Evolutionary conservation across 1,140 invertebrate species (phyloP), one percentile per base, ranked within the genome.

Genomic region (Tribolium castaneum): DNA sequence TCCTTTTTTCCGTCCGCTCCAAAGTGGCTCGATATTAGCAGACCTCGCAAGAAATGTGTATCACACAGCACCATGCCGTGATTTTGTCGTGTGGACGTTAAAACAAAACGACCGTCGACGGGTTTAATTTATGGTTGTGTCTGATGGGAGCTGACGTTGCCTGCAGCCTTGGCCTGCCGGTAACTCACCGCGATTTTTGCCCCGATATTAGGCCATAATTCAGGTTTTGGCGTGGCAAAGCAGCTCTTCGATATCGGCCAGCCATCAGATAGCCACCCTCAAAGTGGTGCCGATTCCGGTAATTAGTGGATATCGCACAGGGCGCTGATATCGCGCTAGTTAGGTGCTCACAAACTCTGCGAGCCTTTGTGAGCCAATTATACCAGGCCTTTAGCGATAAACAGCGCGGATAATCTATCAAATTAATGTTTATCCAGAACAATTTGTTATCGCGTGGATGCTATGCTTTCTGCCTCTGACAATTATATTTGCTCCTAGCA

Each of bases 361-460:
- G 39, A 70, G 73, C 78, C 80, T 82, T 82, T 82, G 81, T 80
- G 75, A 81, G 82, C 80, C 81, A 82, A 82, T 83, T 82, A 83
- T 76, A 76, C 74, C 75, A 73, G 80, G 77, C 83, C 81, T 84
- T 84, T 83, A 75, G 82, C 82, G 83, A 84, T 84, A 84, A 84
- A 84, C 84, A 84, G 84, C 78, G 83, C 80, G 84, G 83, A 84
- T 84, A 84, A 84, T 84, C 84, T 84, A 84, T 84, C 83, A 83
- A 83, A 84, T 84, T 84, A 84, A 79, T 83, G 81, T 83, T 83
- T 82, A 80, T 83, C 79, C 81, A 59, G 81, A 79, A 79, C 87
- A 87, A 72, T 81, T 81, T 81, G 78, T 79, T 79, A 79, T 80
- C 78, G 51, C 30, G 35, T 70, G 19, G 45, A 77, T 59, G 45